Percentiles rank a stretch among this genome's conserved stretches.
These are phyloP conservation scores for Pteromalus puparum DNA, from an alignment of 1,140 invertebrate genomes.

Conservation along the genomic window DNA sequence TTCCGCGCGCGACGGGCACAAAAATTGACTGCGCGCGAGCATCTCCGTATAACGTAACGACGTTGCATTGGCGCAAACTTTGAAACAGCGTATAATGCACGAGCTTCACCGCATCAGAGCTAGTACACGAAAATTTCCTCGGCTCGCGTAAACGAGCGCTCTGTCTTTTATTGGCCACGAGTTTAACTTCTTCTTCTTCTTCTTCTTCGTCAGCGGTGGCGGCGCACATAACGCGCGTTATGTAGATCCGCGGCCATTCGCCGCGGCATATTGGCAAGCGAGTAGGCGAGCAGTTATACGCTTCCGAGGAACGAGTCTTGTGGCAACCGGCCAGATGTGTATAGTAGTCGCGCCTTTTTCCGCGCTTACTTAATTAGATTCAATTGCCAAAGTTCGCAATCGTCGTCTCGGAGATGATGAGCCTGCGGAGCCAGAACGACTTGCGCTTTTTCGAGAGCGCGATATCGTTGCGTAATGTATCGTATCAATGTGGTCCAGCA, in stretches of 20 bases:
- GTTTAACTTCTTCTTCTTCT: constrained; percentile 60
- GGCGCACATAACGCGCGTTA: constrained; percentile 60
- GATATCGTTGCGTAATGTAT: neutral
- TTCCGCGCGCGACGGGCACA: constrained; percentile 27
- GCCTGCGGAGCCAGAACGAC: constrained; percentile 23
- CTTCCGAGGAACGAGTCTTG: constrained; percentile 67
- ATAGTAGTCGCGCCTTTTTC: constrained; percentile 39
- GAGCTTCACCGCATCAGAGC: too few relatives aligned
- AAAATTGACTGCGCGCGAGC: constrained; percentile 18
- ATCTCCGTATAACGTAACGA: constrained; percentile 19
- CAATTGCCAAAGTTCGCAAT: constrained; percentile 71
- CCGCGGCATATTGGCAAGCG: constrained; percentile 72
- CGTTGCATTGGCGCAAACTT: constrained; percentile 33
- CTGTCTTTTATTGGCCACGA: constrained; percentile 69
- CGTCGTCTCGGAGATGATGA: constrained; percentile 48
- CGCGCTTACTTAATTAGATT: constrained; percentile 71
- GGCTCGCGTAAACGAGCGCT: neutral
- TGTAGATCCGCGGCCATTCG: constrained; percentile 65
- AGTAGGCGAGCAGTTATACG: constrained; percentile 65
- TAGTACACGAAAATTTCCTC: neutral
- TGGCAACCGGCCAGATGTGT: constrained; percentile 66
- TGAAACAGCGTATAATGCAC: constrained; percentile 3
- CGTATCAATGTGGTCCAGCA: too few relatives aligned
- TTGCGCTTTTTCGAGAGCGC: neutral
- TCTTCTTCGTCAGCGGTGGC: too few relatives aligned